These are phyloP conservation scores for Mantis religiosa DNA, from an alignment of 2,888 invertebrate genomes.

Conservation along the genomic window DNA sequence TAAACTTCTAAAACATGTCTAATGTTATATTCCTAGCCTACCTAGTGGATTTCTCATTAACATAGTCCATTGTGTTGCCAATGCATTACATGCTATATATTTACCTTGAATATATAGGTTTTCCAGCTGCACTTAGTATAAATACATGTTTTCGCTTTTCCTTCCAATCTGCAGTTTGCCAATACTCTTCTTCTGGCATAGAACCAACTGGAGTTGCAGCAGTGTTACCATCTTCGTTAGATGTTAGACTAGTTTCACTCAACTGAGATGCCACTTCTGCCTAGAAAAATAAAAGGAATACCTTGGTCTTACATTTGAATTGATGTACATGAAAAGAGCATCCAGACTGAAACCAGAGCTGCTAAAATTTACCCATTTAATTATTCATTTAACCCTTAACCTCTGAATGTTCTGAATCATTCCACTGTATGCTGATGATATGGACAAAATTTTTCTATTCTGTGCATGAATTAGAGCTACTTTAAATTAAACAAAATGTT, in stretches of 20 bases:
- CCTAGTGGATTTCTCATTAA: no score
- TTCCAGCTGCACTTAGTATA: constrained; percentile 91
- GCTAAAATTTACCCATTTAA: no score
- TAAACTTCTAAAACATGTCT: no score
- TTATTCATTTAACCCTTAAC: no score
- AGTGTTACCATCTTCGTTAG: constrained; percentile 33
- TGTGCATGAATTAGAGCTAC: no score
- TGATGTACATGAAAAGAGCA: not conserved
- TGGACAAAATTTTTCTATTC: no score
- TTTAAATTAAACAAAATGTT: no score
- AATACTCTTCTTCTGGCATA: constrained; percentile 56
- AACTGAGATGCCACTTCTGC: constrained; percentile 41
- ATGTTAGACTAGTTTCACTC: constrained; percentile 38
- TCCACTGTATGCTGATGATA: no score
- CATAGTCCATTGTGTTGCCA: no score
- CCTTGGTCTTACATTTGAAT: not conserved
- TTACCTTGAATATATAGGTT: constrained; percentile 90
- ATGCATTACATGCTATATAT: no score
- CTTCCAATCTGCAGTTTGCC: constrained; percentile 69
- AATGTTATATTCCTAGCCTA: no score
- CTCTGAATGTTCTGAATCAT: no score
- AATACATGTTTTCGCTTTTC: constrained; percentile 87
- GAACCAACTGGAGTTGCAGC: constrained; percentile 24
- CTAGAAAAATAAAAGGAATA: constrained; percentile 34
- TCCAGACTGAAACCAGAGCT: not conserved